Conservation (phyloP, 2,113 vertebrate species). For the Morone chrysops region DNA sequence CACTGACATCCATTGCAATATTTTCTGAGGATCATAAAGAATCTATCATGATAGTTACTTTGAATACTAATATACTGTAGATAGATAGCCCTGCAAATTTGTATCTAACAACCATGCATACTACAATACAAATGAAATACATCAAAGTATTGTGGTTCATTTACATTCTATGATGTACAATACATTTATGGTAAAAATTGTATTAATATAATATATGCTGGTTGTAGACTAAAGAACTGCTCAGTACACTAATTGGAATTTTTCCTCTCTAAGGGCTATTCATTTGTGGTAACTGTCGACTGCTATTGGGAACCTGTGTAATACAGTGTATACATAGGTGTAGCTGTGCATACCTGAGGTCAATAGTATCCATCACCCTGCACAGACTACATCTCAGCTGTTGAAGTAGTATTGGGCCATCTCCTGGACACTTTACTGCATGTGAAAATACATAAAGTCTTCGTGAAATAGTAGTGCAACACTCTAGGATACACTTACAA, state of each 20-base stretch:
- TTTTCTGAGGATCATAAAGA: slow-evolving; percentile 5
- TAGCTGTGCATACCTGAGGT: neutral
- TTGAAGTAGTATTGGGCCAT: neutral
- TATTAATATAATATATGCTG: neutral
- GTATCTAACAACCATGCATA: neutral
- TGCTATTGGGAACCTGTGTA: neutral
- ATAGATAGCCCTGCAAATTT: neutral
- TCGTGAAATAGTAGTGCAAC: neutral
- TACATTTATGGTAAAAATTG: neutral
- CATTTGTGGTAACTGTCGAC: neutral
- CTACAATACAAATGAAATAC: neutral
- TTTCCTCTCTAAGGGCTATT: neutral
- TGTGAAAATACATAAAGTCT: neutral
- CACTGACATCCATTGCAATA: neutral
- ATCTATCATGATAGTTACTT: neutral
- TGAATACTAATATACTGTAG: neutral
- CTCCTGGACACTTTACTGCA: neutral
- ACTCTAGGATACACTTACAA: neutral
- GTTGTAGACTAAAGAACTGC: neutral
- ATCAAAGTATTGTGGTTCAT: neutral
- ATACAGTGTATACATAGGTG: neutral
- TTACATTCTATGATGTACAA: neutral
- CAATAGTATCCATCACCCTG: neutral
- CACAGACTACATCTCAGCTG: neutral
- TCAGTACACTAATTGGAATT: neutral